phyloP scores from a whole-genome alignment of 2,113 vertebrate genomes.

The Nicator chloris region DNA sequence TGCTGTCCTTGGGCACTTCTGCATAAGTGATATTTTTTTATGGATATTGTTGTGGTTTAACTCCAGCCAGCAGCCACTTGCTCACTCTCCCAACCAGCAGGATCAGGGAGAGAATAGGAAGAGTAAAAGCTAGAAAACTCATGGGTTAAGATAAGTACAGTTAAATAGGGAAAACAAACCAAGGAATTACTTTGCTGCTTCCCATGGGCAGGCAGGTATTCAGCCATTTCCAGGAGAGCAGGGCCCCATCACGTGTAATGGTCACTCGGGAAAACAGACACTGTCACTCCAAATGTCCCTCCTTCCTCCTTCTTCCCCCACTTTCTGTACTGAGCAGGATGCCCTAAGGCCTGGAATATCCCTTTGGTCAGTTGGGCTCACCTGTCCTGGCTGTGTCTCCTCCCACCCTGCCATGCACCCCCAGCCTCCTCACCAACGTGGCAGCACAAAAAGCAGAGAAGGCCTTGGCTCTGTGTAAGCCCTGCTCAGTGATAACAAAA shows the following conservation, averaged over 20 bases:
- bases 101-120: background rate
- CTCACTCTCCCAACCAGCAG: background rate
- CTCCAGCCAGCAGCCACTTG: background rate
- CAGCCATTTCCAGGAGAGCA: background rate
- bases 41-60: background rate
- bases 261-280: background rate
- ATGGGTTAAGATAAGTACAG: background rate
- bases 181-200: background rate
- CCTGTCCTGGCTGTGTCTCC: background rate
- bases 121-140: background rate
- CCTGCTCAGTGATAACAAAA: background rate
- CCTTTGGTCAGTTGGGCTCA: background rate
- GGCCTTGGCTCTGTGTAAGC: background rate
- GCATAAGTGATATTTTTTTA: background rate
- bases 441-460: background rate
- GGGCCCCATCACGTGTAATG: fast-evolving
- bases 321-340: background rate
- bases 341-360: fast-evolving
- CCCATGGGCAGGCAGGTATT: background rate
- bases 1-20: background rate
- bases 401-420: background rate
- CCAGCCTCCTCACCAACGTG: fast-evolving
- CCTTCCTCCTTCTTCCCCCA: background rate
- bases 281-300: background rate
- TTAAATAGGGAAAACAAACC: background rate